phyloP scores from a whole-genome alignment of 2,888 invertebrate species.

The Ypsolopha scabrella region DNA sequence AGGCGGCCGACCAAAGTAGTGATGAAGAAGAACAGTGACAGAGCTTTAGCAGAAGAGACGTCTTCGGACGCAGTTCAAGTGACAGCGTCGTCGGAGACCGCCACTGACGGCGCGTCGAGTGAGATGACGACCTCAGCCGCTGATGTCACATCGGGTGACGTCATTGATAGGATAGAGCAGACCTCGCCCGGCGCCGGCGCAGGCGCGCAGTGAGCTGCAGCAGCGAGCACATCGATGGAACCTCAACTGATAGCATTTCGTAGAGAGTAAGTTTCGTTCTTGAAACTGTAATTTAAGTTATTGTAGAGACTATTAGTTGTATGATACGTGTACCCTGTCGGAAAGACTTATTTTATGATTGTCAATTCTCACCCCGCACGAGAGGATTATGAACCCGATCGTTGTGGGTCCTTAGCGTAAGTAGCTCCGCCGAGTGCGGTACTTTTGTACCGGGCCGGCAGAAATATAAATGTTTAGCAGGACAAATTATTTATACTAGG shows the following conservation, averaged over 20 bases:
- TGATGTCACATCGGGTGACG: not conserved
- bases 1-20: slow-evolving; percentile 52
- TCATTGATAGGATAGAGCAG: not conserved
- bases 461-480: slow-evolving; percentile 33
- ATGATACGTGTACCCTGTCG: slow-evolving; percentile 21
- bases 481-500: slow-evolving; percentile 34
- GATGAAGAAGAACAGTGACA: slow-evolving; percentile 38
- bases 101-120: slow-evolving; percentile 17
- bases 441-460: not conserved
- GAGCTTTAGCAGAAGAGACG: slow-evolving; percentile 3
- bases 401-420: slow-evolving; percentile 14
- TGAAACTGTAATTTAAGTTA: slow-evolving; percentile 50
- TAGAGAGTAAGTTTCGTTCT: slow-evolving; percentile 60
- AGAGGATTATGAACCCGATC: slow-evolving; percentile 8
- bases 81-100: slow-evolving; percentile 15
- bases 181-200: slow-evolving; percentile 10
- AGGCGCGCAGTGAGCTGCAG: slow-evolving; percentile 23
- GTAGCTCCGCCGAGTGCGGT: slow-evolving; percentile 16
- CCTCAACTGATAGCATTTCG: slow-evolving; percentile 59
- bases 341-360: slow-evolving; percentile 23
- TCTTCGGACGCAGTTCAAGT: slow-evolving; percentile 16
- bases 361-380: slow-evolving; percentile 29
- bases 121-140: slow-evolving; percentile 9
- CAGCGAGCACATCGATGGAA: slow-evolving; percentile 26
- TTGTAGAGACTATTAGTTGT: slow-evolving; percentile 58